phyloP scores from a whole-genome alignment of 2,888 invertebrate genomes.

The Desoria tigrina region DNA sequence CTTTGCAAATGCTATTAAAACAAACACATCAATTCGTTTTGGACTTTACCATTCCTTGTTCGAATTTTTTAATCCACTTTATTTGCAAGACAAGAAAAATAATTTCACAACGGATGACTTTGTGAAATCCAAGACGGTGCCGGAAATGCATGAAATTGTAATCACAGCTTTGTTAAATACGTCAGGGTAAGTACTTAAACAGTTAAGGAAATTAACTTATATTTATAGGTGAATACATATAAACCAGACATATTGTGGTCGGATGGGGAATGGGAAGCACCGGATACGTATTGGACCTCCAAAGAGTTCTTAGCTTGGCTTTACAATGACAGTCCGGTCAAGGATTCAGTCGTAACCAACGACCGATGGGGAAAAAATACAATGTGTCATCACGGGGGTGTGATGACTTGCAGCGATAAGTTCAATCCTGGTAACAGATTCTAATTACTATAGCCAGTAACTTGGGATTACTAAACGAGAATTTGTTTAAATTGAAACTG shows the following conservation, averaged over 20 bases:
- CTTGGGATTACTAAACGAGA: too few relatives aligned
- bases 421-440: conserved; percentile 59
- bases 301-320: conserved; percentile 59
- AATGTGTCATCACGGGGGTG: conserved; percentile 58
- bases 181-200: too few relatives aligned
- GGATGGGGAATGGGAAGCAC: conserved; percentile 56
- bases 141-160: conserved; percentile 31
- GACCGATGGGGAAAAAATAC: conserved; percentile 59
- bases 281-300: conserved; percentile 57
- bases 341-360: conserved; percentile 59
- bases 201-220: too few relatives aligned
- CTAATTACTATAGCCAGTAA: too few relatives aligned
- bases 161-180: too few relatives aligned
- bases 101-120: conserved; percentile 51
- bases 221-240: conserved; percentile 54
- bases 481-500: too few relatives aligned
- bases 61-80: conserved; percentile 59
- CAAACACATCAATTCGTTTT: conserved; percentile 54
- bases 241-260: conserved; percentile 57
- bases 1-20: conserved; percentile 54
- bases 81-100: conserved; percentile 56
- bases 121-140: conserved; percentile 19
- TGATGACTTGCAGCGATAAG: conserved; percentile 57
- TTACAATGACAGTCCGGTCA: conserved; percentile 59
- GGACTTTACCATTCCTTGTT: conserved; percentile 57